phyloP scores from a whole-genome alignment of 2,888 invertebrate species.

The Crocallis elinguaria region DNA sequence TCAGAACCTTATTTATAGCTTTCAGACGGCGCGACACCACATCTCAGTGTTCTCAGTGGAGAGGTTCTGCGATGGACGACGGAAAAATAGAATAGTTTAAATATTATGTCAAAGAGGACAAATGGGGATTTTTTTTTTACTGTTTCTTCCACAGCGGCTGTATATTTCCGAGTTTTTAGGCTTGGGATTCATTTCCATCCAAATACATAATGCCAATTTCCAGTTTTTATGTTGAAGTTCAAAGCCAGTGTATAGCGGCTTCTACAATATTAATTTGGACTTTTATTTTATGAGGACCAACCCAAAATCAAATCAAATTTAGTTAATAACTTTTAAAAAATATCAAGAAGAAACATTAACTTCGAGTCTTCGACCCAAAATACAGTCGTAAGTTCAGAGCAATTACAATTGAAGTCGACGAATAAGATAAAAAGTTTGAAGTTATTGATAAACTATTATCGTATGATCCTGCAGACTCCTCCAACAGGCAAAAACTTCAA shows the following conservation, averaged over 20 bases:
- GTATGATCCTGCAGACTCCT: conserved; percentile 1
- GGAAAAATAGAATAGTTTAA: neutral
- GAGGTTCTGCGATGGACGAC: conserved; percentile 3
- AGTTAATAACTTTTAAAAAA: too few species aligned
- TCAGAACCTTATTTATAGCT: conserved; percentile 22
- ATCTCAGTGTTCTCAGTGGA: conserved; percentile 6
- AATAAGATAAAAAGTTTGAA: conserved; percentile 21
- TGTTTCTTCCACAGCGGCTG: too few species aligned
- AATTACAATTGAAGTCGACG: conserved; percentile 3
- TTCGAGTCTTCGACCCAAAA: neutral
- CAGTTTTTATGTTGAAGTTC: too few species aligned
- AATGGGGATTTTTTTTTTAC: too few species aligned
- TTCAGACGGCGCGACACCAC: conserved; percentile 15
- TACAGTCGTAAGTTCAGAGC: neutral
- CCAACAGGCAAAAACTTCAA: conserved; percentile 20
- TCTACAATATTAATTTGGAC: too few species aligned
- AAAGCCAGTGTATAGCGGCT: too few species aligned
- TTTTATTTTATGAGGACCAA: too few species aligned
- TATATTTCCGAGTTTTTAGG: too few species aligned
- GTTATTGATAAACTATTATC: conserved; percentile 19
- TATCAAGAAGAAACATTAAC: too few species aligned
- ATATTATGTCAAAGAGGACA: conserved; percentile 6
- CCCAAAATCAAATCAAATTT: too few species aligned
- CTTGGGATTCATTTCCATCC: too few species aligned
- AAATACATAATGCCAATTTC: too few species aligned